Evolutionary conservation across 2,113 vertebrate species (phyloP).

Genomic region (Malaclemys terrapin): DNA sequence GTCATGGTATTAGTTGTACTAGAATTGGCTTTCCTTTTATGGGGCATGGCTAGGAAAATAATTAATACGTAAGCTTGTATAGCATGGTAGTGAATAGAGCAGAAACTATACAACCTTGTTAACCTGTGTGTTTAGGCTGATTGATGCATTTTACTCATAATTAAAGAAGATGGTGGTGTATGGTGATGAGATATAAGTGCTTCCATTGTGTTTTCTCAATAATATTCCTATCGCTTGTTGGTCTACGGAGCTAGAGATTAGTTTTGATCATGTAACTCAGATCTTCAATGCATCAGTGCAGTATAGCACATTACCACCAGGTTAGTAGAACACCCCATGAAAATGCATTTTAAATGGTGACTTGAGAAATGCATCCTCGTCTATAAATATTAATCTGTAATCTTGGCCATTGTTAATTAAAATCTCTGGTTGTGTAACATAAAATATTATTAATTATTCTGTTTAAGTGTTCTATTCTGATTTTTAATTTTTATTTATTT

Average conservation of each 20-base stretch:
- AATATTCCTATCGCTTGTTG: background rate
- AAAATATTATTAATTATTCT: constrained; percentile 62
- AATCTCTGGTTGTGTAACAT: constrained; percentile 33
- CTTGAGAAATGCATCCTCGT: constrained; percentile 43
- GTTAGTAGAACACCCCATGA: constrained; percentile 38
- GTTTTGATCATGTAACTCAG: background rate
- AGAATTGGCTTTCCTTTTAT: background rate
- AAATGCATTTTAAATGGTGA: constrained; percentile 60
- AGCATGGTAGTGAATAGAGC: background rate
- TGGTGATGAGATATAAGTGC: background rate
- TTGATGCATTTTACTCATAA: background rate
- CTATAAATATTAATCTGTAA: constrained; percentile 59
- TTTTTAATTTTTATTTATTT: background rate
- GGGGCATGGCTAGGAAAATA: background rate
- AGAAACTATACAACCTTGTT: background rate
- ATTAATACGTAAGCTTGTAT: background rate
- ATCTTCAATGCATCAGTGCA: background rate
- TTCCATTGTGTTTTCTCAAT: background rate
- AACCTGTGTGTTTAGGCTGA: background rate
- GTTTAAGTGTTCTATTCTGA: constrained; percentile 46
- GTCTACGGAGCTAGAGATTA: background rate
- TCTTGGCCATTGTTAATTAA: constrained; percentile 22
- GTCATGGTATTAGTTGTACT: background rate
- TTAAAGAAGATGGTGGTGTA: background rate
- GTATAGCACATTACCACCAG: constrained; percentile 1